Evolutionary conservation across 2,113 vertebrate species (phyloP).

Genomic region (Caranx ignobilis): DNA sequence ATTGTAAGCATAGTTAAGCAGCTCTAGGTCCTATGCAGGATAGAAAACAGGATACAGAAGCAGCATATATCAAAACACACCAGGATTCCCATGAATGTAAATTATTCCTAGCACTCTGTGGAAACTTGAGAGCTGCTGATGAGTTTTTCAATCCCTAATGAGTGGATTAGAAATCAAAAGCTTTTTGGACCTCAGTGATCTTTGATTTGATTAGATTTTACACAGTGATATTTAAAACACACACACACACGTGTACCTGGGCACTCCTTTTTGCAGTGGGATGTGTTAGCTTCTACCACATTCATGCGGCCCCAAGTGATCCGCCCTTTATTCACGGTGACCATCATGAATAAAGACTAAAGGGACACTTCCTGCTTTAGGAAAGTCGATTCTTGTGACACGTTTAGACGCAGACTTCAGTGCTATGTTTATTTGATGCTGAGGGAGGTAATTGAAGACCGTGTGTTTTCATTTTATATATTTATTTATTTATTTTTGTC

Average conservation of each 20-base stretch:
- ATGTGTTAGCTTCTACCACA: background rate
- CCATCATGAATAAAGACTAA: constrained; percentile 5
- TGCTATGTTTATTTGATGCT: constrained; percentile 15
- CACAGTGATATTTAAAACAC: background rate
- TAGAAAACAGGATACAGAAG: background rate
- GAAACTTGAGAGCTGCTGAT: background rate
- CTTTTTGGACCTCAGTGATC: background rate
- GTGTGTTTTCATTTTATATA: constrained; percentile 11
- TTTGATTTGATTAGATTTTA: background rate
- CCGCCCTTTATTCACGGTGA: background rate
- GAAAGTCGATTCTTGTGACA: background rate
- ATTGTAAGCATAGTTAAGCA: background rate
- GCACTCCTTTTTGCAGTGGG: background rate
- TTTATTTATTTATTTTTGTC: background rate
- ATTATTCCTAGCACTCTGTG: background rate
- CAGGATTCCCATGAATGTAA: background rate
- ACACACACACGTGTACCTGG: too few species aligned
- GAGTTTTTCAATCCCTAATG: background rate
- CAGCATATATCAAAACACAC: background rate
- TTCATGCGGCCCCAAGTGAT: background rate
- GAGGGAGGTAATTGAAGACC: constrained; percentile 16
- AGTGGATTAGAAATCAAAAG: background rate
- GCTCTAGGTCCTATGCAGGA: background rate
- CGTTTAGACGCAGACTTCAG: constrained; percentile 24
- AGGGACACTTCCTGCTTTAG: constrained; percentile 18